Evolutionary conservation across 2,113 vertebrate species (phyloP).

Genomic region (Crotophaga sulcirostris): DNA sequence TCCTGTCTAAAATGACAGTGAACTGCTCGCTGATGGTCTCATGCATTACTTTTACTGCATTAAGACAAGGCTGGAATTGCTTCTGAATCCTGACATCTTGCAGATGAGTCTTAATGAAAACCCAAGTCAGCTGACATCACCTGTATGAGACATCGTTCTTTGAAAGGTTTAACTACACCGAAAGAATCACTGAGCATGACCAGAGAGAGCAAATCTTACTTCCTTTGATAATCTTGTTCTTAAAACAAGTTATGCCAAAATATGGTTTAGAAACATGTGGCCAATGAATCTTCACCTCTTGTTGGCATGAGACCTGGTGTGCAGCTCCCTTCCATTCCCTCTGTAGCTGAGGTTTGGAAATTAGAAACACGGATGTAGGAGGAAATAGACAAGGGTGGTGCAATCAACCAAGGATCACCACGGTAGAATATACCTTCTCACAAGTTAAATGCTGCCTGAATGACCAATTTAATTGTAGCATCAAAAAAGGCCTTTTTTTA

Average conservation of each 20-base stretch:
- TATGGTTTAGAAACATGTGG: neutral
- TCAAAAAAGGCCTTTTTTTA: neutral
- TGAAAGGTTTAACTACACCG: neutral
- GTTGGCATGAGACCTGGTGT: neutral
- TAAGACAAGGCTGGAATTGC: neutral
- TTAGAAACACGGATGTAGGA: neutral
- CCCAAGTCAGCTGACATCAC: fast-evolving
- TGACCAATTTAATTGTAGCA: neutral
- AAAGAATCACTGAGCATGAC: neutral
- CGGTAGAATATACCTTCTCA: neutral
- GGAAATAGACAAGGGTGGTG: neutral
- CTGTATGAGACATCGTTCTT: neutral
- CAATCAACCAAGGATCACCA: neutral
- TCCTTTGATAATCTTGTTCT: neutral
- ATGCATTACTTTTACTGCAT: neutral
- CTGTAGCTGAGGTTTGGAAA: neutral
- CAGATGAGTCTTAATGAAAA: neutral
- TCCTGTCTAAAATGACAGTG: neutral
- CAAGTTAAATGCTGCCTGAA: neutral
- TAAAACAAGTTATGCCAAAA: neutral
- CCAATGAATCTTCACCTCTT: neutral
- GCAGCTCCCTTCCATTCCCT: neutral
- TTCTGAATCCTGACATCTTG: neutral
- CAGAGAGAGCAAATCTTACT: neutral
- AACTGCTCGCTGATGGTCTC: neutral